Base-by-base conservation (phyloP, 2,113 vertebrate genomes). In the Lampris megalopsis region DNA sequence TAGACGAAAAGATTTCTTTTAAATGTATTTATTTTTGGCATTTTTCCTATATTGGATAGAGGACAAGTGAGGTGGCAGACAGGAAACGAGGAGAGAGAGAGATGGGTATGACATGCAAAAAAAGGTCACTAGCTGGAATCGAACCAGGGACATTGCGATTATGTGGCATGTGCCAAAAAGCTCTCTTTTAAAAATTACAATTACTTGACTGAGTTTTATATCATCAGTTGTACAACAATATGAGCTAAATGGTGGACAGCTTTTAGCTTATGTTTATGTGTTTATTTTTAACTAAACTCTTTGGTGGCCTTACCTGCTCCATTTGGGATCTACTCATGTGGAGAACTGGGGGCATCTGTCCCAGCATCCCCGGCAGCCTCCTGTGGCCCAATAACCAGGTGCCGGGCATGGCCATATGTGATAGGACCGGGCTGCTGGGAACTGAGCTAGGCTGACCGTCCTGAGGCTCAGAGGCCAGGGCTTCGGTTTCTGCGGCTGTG, bases 351-450 rank as follows among this genome's bases (percentile, higher is more conserved):
- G 95, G 95, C 73, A 95, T 81, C 88, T 93, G 92, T 72, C 91
- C 92, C 76, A 93, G 93, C 88, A 95, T 94, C 77, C 94, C 93
- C 37, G 96, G 96, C 86, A 97, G 94, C 83, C 96, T 94, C 88
- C 95, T 94, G 81, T 95, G 94, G 58, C 94, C 94, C 41, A 95
- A 82, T 47, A 95, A 90, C 85, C 95, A 84, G 0, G 89, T 93
- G 73, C 93, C 90, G 0, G 90, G 90, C 85, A 91, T 86, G 84
- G 72, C 68, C 94, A 89, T 93, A 80, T 95, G 95, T 0, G 94
- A 91, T 87, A 93, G 85, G 59, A 94, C 91, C 42, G 95, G 89
- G 75, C 95, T 96, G 91, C 86, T 95, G 63, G 87, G 92, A 86
- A 87, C 75, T 1, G 61, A 74, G 68, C 90, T 77, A 81, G 88